Evolutionary conservation across 2,113 vertebrate genomes (phyloP).

Genomic region (Pycnonotus jocosus): DNA sequence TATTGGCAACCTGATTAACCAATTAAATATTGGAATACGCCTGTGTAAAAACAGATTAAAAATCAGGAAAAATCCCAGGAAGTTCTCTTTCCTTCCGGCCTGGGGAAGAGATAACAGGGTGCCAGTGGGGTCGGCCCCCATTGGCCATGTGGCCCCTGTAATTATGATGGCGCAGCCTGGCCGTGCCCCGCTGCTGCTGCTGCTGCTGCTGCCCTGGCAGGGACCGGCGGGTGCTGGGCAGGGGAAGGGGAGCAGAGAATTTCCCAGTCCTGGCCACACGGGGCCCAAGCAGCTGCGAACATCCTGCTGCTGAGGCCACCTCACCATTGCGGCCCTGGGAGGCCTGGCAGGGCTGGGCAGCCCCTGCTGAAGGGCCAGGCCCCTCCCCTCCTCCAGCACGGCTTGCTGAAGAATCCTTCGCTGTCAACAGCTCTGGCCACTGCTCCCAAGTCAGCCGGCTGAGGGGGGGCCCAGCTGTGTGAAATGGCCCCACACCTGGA

Average conservation of each 20-base stretch:
- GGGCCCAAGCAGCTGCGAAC: background rate
- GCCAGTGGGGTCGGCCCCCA: background rate
- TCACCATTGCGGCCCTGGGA: background rate
- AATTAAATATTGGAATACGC: background rate
- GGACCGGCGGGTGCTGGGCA: background rate
- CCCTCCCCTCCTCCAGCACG: background rate
- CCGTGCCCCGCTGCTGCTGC: background rate
- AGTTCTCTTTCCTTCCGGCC: background rate
- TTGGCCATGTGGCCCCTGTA: background rate
- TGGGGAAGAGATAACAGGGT: background rate
- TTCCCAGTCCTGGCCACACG: background rate
- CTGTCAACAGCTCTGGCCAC: background rate
- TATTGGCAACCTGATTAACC: background rate
- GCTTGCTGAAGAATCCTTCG: background rate
- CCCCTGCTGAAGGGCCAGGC: background rate
- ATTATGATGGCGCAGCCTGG: background rate
- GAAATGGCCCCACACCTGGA: background rate
- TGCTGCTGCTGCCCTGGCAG: background rate
- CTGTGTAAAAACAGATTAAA: background rate
- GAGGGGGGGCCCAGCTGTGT: background rate
- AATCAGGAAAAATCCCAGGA: background rate
- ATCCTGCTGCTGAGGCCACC: background rate
- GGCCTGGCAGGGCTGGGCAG: background rate
- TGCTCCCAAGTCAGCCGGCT: background rate
- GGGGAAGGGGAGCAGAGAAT: background rate